Base-by-base conservation (phyloP, 2,113 vertebrate species). In the Sapajus apella region DNA sequence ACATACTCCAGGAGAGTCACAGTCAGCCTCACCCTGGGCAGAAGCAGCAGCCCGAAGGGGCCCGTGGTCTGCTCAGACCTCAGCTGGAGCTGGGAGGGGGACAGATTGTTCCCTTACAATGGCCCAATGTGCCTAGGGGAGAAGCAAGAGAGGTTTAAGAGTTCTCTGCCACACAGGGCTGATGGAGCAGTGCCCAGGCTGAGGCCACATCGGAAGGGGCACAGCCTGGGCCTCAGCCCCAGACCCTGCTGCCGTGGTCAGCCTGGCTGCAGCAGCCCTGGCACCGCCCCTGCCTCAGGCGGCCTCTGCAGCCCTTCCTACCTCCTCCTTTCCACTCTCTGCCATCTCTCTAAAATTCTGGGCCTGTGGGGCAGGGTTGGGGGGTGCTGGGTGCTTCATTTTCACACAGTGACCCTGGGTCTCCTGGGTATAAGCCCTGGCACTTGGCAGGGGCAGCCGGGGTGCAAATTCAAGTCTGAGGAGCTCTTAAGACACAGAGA, bases 121-220 rank as follows among this genome's bases (percentile, higher is more conserved):
- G 43, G 6, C 56, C 6, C 6, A 5, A 25, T 11, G 6, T 43
- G 27, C 75, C 80, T 6, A 6, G 27, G 14, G 27, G 45, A 35
- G 27, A 73, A n/a, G 77, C 20, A 6, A 11, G n/a, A 7, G 50
- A 66, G 50, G 13, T n/a, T 23, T 17, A 8, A 4, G 30, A 0
- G 40, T 21, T 52, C 64, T 13, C 56, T 32, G 50, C 1, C 37
- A 17, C 47, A 16, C 4, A 17, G 47, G 18, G 8, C 8, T 17
- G 43, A 13, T 45, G 3, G n/a, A 52, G 25, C 0, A 0, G 66
- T 37, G 7, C 1, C 27, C 27, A 56, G 73, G 11, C 43, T 70
- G 5, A 2, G 16, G 43, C 55, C n/a, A 9, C 0, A 0, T 14
- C 1, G 61, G 61, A 64, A 12, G 47, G 3, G 25, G 35, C 58